Evolutionary conservation across 2,888 invertebrate species (phyloP).

Genomic region (Apodemia hepburni): DNA sequence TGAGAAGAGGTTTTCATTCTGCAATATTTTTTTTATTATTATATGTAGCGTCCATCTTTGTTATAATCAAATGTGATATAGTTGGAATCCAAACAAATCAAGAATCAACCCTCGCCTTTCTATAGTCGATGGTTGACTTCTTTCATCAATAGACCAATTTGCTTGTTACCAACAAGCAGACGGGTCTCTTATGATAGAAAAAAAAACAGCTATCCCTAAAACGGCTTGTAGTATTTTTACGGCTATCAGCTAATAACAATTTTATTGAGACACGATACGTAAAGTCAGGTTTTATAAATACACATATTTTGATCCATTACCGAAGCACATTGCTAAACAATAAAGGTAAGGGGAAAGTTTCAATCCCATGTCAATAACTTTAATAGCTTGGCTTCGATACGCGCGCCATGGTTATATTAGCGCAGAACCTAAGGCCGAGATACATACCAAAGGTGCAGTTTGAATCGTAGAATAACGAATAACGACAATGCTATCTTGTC

Average conservation of each 20-base stretch:
- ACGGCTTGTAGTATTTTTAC: no score
- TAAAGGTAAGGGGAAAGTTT: constrained; percentile 21
- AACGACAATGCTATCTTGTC: neutral
- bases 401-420: constrained; percentile 20
- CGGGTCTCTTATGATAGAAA: no score
- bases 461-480: neutral
- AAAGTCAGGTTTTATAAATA: neutral
- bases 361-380: constrained; percentile 32
- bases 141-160: no score
- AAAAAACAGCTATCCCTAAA: no score
- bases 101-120: no score
- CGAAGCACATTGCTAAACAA: constrained; percentile 12
- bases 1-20: no score
- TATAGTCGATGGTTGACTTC: no score
- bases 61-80: no score
- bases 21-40: no score
- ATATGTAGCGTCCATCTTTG: no score
- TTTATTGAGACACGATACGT: neutral
- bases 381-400: constrained; percentile 32
- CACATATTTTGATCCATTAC: neutral
- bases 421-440: neutral
- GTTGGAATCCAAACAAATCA: no score
- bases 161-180: no score
- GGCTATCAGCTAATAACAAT: neutral
- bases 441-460: neutral